Conservation (phyloP, 2,888 invertebrate genomes). For the Mesorhabditis sp. region DNA sequence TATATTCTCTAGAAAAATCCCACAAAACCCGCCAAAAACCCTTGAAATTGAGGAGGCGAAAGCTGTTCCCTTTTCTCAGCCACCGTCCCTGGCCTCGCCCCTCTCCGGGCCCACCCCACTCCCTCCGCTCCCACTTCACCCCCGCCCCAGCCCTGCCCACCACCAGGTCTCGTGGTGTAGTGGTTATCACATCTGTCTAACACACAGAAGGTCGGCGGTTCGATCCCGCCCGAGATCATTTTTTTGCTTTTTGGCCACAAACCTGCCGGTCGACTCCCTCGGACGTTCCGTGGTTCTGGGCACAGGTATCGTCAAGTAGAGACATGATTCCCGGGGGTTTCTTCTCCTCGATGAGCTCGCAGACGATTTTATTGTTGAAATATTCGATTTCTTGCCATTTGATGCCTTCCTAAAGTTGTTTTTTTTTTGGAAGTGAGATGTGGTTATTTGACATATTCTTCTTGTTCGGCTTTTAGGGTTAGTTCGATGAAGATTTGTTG, state of each 20-base stretch:
- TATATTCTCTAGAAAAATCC: no score
- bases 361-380: constrained; percentile 72
- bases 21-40: no score
- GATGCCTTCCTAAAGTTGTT: constrained; percentile 70
- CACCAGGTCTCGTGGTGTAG: constrained; percentile 27
- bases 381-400: constrained; percentile 71
- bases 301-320: constrained; percentile 71
- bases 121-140: neutral
- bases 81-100: neutral
- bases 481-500: constrained; percentile 74
- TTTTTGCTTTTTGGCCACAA: neutral
- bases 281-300: constrained; percentile 70
- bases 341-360: constrained; percentile 69
- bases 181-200: constrained; percentile 34
- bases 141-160: neutral
- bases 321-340: constrained; percentile 67
- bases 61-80: no score
- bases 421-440: constrained; percentile 57
- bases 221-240: constrained; percentile 29
- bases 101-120: neutral
- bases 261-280: constrained; percentile 66
- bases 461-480: constrained; percentile 68
- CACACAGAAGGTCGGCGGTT: constrained; percentile 37
- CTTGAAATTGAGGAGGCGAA: no score
- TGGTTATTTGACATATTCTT: constrained; percentile 21